phyloP scores from a whole-genome alignment of 1,140 invertebrate species.

The Orussus abietinus region DNA sequence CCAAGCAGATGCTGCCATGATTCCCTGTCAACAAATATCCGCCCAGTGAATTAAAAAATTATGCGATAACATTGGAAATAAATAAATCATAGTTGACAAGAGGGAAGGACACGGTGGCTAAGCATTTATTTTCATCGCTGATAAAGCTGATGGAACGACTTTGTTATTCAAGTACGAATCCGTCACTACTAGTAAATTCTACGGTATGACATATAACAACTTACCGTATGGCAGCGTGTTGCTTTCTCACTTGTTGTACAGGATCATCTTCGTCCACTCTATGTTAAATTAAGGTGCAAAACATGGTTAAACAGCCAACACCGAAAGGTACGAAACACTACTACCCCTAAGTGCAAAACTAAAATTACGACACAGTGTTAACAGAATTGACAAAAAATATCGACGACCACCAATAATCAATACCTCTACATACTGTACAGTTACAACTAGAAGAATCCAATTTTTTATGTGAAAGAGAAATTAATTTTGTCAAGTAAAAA shows the following conservation, averaged over 20 bases:
- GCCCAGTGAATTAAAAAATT: neutral
- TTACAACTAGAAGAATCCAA: too few relatives aligned
- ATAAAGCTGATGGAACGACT: too few relatives aligned
- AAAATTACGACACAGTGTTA: neutral
- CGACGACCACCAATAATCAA: neutral
- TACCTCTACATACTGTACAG: constrained; percentile 10
- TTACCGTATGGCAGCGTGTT: constrained; percentile 44
- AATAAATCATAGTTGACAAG: too few relatives aligned
- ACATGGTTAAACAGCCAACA: constrained; percentile 33
- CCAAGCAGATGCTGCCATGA: constrained; percentile 86
- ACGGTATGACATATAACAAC: constrained; percentile 21
- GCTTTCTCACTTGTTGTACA: constrained; percentile 42
- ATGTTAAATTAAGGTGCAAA: constrained; percentile 31
- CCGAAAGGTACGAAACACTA: too few relatives aligned
- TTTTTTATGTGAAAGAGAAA: too few relatives aligned
- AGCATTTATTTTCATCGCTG: too few relatives aligned
- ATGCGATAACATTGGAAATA: too few relatives aligned
- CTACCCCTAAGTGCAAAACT: too few relatives aligned
- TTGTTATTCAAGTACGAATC: too few relatives aligned
- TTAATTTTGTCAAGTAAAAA: too few relatives aligned
- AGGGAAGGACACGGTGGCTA: too few relatives aligned
- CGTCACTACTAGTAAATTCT: too few relatives aligned
- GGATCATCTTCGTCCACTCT: constrained; percentile 49
- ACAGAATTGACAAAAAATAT: neutral
- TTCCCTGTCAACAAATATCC: constrained; percentile 54